Base-by-base conservation (phyloP, 2,113 vertebrate genomes). In the Platysternon megacephalum region DNA sequence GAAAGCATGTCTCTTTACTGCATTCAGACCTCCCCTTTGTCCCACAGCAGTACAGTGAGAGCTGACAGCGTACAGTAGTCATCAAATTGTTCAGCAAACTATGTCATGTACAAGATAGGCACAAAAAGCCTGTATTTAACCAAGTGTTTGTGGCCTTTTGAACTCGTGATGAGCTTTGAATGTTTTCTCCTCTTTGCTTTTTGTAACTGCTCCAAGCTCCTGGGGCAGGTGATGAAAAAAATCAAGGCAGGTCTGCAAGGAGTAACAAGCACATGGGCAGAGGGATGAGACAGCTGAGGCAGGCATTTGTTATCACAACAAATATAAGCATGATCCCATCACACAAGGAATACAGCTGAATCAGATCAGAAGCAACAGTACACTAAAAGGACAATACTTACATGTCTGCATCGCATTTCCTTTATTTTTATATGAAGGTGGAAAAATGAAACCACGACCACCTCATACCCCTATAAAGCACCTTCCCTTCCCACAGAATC, bases 81-180 rank as follows among this genome's bases (percentile, higher is more conserved):
- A 55, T 95, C 91, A 83, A 91, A 97, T 94, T 84, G 96, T 12
- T 97, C 90, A 58, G 95, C 32, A 39, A 84, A 35, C 95, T 90
- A 95, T 96, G 97, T 93, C 97, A 95, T 29, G 93, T 89, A 76
- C 79, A 55, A 97, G 96, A 97, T 96, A 96, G 79, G 95, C 94
- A 49, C 55, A 28, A 28, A 93, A 89, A 72, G 96, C 90, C 92
- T 39, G 87, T 84, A 39, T 58, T 16, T n/a, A 49, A 68, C 96
- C 86, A 83, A 83, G 91, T 78, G 87, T 55, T 52, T 16, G 42
- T 46, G 80, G 32, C 61, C 91, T 97, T 97, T 93, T 94, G 95
- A 97, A 94, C 93, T 68, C 82, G 5, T 72, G 87, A 97, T 44
- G 91, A 94, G 95, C 93, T 91, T 52, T 39, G 89, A 1, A 5